Conservation (phyloP, 2,888 invertebrate species). For the Odontocolon sp. region DNA sequence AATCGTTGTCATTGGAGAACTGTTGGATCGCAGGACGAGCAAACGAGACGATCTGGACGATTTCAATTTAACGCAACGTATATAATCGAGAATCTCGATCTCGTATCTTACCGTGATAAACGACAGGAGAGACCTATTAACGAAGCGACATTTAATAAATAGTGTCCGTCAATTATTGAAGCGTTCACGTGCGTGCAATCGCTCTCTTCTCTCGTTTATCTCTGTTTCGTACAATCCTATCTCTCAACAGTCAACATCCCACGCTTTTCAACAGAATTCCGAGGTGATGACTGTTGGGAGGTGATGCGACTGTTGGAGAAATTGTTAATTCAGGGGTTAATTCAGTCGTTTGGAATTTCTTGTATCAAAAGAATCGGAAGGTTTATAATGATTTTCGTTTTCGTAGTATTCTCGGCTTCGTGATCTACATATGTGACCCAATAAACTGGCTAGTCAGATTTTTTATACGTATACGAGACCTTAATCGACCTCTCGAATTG, state of each 20-base stretch:
- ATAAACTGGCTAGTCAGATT: conserved; percentile 53
- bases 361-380: conserved; percentile 54
- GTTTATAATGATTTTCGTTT: conserved; percentile 43
- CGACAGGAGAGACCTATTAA: conserved; percentile 68
- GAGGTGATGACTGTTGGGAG: no score
- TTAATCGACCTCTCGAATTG: conserved; percentile 47
- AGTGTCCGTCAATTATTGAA: conserved; percentile 69
- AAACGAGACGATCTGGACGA: conserved; percentile 63
- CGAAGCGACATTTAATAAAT: conserved; percentile 74
- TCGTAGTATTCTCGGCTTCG: background rate
- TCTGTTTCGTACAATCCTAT: conserved; percentile 25
- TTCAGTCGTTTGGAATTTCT: conserved; percentile 31
- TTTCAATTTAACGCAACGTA: conserved; percentile 74
- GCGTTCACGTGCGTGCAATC: background rate
- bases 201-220: conserved; percentile 28
- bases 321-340: no score
- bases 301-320: no score
- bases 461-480: conserved; percentile 1
- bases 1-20: conserved; percentile 37
- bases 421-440: conserved; percentile 52
- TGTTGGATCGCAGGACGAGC: conserved; percentile 21
- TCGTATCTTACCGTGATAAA: conserved; percentile 62
- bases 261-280: no score
- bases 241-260: no score
- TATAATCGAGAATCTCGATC: conserved; percentile 63